Base-by-base conservation (phyloP, 1,140 invertebrate genomes). In the Lasioglossum baleicum region DNA sequence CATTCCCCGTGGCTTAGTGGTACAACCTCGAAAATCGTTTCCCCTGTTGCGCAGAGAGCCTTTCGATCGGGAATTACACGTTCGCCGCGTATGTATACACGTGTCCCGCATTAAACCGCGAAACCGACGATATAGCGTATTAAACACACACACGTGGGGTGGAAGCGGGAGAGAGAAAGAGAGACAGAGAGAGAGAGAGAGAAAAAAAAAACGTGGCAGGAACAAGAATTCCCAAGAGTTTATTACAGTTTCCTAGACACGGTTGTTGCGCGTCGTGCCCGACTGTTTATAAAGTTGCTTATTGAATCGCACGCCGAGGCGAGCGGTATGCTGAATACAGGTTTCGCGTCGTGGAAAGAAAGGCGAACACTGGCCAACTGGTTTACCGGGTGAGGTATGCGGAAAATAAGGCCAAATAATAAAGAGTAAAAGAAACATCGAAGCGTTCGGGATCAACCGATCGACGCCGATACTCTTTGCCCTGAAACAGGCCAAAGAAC, bases 331-430 rank as follows among this genome's bases (percentile, higher is more conserved):
- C 73, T 67, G 79, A 72, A 44, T 83, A 80, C 82, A 72, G 67
- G 82, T 83, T 83, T 68, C 61, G 56, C 64, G 53, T 66, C 44
- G 64, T 61, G 22, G 65, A 83, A 83, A 69, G 80, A 83, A 83
- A 83, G 79, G 69, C 73, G 67, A 83, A 76, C 82, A 64, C 60
- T 26, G 51, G 31, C 56, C 71, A 66, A 83, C 82, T 80, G 82
- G 82, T 83, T 83, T 81, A 83, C 82, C 79, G 58, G 79, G 69
- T 76, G 82, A 83, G 79, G 76, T 69, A 83, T 75, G 79, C 75
- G 64, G 67, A 81, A 58, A 81, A 76, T 71, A 83, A 83, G 79
- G 79, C 72, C 72, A 72, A 74, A 81, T 81, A 81, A 81, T 81
- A 83, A 80, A 42, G 71, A 68, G 35, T 67, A 65, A 76, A 83